Base-by-base conservation (phyloP, 2,113 vertebrate genomes). In the Anoplopoma fimbria region DNA sequence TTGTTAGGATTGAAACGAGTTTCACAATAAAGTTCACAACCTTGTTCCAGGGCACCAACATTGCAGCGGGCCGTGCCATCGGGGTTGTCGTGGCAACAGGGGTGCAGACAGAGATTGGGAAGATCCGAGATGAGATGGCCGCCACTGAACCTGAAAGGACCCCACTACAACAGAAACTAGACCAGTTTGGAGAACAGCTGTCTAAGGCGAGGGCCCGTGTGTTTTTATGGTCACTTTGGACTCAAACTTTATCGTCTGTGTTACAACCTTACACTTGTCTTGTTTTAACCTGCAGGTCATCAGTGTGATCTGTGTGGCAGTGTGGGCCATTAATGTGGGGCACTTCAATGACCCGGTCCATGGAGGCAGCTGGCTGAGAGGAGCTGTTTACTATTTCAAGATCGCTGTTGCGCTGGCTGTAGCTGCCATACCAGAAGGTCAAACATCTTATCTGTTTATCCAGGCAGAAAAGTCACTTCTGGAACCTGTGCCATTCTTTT, bases 271-370 rank as follows among this genome's bases (percentile, higher is more conserved):
- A 64, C 42, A 15, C 21, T 10, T 51, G 7, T 71, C 47, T 34
- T 70, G 63, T 8, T 67, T 65, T 38, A 15, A 33, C 45, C 33
- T 81, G 23, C 77, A 98, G 94, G 97, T 98, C 83, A 98, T 98
- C 91, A 97, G 96, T n/a, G 91, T 98, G 89, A 98, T 98, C 94
- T 98, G 97, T 2, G 96, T 98, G 77, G 97, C 97, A 0, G 97
- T 98, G n/a, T 98, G 97, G 97, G 95, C 96, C 40, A 98, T 98
- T 92, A 98, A 98, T 83, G 97, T 98, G 0, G 97, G 97, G 31
- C 97, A 98, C 85, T 98, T 98, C 77, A 98, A 95, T 1, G 97
- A 97, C 80, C 97, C 97, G 0, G 96, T 98, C 31, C 97, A 98
- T 0, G 97, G 97, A 14, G 97, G 97, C 86, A 98, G 97, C 89